Base-by-base conservation (phyloP, 2,113 vertebrate species). In the Lamprologus sp. region DNA sequence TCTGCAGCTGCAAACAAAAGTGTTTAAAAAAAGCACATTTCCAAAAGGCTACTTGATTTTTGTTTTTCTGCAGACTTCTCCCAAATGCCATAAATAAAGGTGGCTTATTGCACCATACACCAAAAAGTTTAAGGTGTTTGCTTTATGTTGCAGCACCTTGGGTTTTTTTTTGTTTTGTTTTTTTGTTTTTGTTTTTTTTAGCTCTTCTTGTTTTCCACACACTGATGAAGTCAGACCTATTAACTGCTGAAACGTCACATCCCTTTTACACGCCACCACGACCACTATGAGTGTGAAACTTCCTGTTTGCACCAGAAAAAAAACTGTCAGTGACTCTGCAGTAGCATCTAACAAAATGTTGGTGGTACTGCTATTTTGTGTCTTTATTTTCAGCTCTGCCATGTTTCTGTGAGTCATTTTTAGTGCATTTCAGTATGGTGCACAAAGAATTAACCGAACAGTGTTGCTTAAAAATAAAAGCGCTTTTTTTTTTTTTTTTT, bases 101-200 rank as follows among this genome's bases (percentile, higher is more conserved):
- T 73, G 37, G 37, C 21, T 73, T 45, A 45, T 23, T 26, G n/a
- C 68, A 73, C 8, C 68, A 45, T 73, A 26, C 21, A 33, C 37
- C 37, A 23, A 21, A 73, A 73, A 3, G 37, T 42, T 23, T 42
- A 26, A 42, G 13, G 21, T 15, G 7, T 70, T 73, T 73, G 37
- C 23, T 26, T 73, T 73, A 42, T 73, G 37, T 45, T 45, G 5
- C 8, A 26, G 68, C 68, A 45, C 13, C 21, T 45, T 6, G 13
- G 11, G 0, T 1, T 0, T 8, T 9, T 11, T 47, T 14, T 17
- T 7, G 1, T 7, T 3, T 6, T 42, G 0, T 54, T 14, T 45
- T 17, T 17, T 9, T n/a, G 9, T 1, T 3, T 2, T 7, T 4
- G 3, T 5, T 9, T 7, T 35, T 13, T 7, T 55, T 3, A 28